Conservation (phyloP, 2,113 vertebrate species). For the Illadopsis cleaveri region DNA sequence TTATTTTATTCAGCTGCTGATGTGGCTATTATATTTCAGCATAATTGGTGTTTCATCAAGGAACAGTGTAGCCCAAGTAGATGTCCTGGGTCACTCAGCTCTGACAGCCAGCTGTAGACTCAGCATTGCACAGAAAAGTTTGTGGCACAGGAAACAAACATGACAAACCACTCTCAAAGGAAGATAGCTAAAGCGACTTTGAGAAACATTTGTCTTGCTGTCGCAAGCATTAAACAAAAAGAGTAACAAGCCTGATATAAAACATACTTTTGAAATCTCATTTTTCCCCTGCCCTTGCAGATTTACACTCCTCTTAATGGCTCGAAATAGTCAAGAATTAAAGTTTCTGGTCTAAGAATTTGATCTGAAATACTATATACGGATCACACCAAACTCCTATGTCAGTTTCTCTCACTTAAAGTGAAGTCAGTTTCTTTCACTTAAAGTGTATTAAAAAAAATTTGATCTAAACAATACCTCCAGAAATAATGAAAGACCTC, state of each 20-base stretch:
- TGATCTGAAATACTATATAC: background rate
- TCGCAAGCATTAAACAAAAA: background rate
- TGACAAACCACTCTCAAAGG: background rate
- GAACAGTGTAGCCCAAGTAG: rapidly evolving
- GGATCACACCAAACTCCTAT: background rate
- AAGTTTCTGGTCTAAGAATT: background rate
- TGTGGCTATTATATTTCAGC: background rate
- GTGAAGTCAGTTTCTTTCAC: too few species aligned
- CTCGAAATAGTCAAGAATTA: background rate
- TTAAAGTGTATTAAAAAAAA: too few species aligned
- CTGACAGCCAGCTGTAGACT: background rate
- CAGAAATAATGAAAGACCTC: background rate
- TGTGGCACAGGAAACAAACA: background rate
- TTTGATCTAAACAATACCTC: background rate
- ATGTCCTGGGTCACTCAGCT: rapidly evolving
- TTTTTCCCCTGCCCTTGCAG: rapidly evolving
- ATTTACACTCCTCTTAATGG: background rate
- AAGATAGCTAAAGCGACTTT: background rate
- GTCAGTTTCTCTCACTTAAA: background rate
- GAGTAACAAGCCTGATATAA: background rate
- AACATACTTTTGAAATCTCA: background rate
- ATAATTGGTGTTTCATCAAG: background rate
- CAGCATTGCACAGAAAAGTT: background rate
- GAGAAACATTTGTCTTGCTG: background rate
- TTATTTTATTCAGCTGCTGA: background rate